These are phyloP conservation scores for Hycleus phaleratus DNA, from an alignment of 1,140 invertebrate species.

Conservation along the genomic window DNA sequence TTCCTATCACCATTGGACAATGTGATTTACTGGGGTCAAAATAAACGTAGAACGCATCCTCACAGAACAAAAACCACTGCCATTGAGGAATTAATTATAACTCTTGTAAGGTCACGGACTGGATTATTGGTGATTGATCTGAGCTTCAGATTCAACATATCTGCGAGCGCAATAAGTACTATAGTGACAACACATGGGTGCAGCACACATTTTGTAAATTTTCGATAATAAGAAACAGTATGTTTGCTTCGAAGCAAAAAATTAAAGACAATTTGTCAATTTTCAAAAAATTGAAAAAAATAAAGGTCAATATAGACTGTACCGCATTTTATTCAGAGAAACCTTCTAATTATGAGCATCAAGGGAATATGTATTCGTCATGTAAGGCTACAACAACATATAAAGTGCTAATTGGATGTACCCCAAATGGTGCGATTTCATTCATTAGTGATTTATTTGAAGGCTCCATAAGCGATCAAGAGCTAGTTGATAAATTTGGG, in stretches of 20 bases:
- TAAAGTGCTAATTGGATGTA: conserved; percentile 21
- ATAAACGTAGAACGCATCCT: neutral
- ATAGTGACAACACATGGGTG: conserved; percentile 5
- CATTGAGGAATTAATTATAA: conserved; percentile 17
- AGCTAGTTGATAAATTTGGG: conserved; percentile 19
- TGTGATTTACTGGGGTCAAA: conserved; percentile 1
- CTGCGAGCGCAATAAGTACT: conserved; percentile 3
- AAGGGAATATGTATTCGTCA: conserved; percentile 25
- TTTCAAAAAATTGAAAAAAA: conserved; percentile 21
- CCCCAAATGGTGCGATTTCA: conserved; percentile 17
- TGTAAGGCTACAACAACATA: conserved; percentile 22
- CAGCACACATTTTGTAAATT: too few relatives aligned
- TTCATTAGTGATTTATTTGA: conserved; percentile 23
- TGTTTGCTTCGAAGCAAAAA: conserved; percentile 15
- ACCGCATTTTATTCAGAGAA: conserved; percentile 19
- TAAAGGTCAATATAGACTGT: conserved; percentile 19
- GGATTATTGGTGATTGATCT: conserved; percentile 11
- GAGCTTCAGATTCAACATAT: conserved; percentile 14
- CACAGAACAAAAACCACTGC: conserved; percentile 3
- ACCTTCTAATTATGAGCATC: conserved; percentile 22
- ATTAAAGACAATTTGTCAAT: conserved; percentile 14
- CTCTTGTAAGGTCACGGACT: conserved; percentile 5
- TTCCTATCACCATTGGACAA: conserved; percentile 1
- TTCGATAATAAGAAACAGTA: too few relatives aligned
- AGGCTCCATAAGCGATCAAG: conserved; percentile 17